A percentile compares a stretch with the other conserved stretches of the same genome.
phyloP scores from a whole-genome alignment of 2,888 invertebrate genomes.

The Cataglyphis altisquamis region DNA sequence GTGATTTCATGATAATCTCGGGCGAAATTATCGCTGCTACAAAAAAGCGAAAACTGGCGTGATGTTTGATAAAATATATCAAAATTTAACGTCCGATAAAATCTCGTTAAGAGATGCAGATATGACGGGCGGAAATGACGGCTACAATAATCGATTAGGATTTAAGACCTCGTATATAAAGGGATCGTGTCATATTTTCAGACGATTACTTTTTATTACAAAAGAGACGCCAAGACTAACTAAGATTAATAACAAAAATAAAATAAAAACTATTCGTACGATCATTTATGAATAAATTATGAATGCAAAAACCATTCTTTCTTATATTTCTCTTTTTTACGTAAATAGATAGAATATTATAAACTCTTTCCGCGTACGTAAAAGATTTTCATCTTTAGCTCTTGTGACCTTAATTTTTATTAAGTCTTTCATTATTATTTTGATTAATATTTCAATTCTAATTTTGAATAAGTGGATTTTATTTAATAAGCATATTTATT shows the following conservation, averaged over 20 bases:
- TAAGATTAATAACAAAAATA: constrained; percentile 23
- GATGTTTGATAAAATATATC: neutral
- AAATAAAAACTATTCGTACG: neutral
- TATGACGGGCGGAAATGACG: neutral
- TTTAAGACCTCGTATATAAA: neutral
- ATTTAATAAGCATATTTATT: neutral
- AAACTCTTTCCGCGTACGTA: neutral
- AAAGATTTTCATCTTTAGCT: neutral
- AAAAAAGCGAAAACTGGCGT: neutral
- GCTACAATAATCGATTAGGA: constrained; percentile 1
- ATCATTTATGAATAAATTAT: neutral
- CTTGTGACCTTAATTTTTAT: neutral
- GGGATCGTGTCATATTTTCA: constrained; percentile 18
- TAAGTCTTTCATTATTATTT: neutral
- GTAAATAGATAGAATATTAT: constrained; percentile 5
- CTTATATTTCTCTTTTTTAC: neutral
- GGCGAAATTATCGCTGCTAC: neutral
- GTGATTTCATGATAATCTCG: constrained; percentile 17
- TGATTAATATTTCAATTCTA: neutral
- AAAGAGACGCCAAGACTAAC: constrained; percentile 13
- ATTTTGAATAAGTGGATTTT: neutral
- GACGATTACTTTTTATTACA: neutral
- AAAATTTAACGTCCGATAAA: constrained; percentile 20
- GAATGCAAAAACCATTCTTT: neutral
- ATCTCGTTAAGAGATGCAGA: neutral